Evolutionary conservation across 1,140 invertebrate genomes (phyloP).

Genomic region (Venturia canescens): DNA sequence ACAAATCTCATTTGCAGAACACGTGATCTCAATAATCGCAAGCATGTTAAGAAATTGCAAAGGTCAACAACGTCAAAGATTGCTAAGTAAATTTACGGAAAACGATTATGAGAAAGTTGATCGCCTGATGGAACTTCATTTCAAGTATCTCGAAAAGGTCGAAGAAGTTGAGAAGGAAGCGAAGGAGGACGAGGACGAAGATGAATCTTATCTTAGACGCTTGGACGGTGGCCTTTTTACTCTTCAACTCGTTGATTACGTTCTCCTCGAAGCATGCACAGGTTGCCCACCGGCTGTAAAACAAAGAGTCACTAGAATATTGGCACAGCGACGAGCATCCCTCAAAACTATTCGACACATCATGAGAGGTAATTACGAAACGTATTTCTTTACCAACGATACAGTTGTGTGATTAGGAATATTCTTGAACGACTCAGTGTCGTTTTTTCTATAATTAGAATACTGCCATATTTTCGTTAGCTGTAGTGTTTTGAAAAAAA

Average conservation of each 20-base stretch:
- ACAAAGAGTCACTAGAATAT: conserved; percentile 91
- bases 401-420: too few relatives aligned
- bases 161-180: conserved; percentile 87
- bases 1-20: conserved; percentile 80
- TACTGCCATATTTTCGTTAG: too few relatives aligned
- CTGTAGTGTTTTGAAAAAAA: too few relatives aligned
- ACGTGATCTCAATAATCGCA: conserved; percentile 95
- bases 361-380: conserved; percentile 86
- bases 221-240: conserved; percentile 97
- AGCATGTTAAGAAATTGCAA: conserved; percentile 95
- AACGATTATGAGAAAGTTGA: conserved; percentile 99
- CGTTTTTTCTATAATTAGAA: too few relatives aligned
- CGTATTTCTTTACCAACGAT: background rate
- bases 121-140: conserved; percentile 95
- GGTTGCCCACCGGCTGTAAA: conserved; percentile 87
- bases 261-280: conserved; percentile 94
- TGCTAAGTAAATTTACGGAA: conserved; percentile 97
- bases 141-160: conserved; percentile 97
- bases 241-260: conserved; percentile 96
- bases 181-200: conserved; percentile 85
- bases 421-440: too few relatives aligned
- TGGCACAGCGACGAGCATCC: conserved; percentile 92
- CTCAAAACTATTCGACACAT: conserved; percentile 96
- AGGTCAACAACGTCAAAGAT: conserved; percentile 91
- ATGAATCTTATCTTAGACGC: conserved; percentile 91